Base-by-base conservation (phyloP, 2,888 invertebrate genomes). In the Anoplius nigerrimus region DNA sequence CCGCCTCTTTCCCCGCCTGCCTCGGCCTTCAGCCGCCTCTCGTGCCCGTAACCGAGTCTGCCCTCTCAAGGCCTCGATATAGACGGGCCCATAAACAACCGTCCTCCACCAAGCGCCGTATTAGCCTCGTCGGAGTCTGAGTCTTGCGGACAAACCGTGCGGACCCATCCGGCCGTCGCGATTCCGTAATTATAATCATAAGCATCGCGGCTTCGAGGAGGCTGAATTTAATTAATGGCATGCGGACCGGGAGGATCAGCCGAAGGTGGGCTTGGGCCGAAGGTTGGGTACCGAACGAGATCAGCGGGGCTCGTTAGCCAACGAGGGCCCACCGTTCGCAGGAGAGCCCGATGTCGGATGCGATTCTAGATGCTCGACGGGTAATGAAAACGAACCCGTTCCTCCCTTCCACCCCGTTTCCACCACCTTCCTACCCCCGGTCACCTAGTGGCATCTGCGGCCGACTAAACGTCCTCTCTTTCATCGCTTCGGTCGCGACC, bases 201-300 rank as follows among this genome's bases (percentile, higher is more conserved):
- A 76, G 69, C 69, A 65, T 64, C 60, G 59, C 67, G 18, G 54
- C 59, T 15, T 54, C 43, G 57, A 18, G 13, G 43, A 71, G 71
- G 62, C 11, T 65, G 66, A 72, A 79, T 81, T 80, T 74, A 82
- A 79, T 79, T 81, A 81, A 80, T 79, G 69, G 72, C 66, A 70
- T 62, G 72, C 62, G 65, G 58, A 73, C n/a, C n/a, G 54, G 63
- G 62, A 60, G 61, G 61, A 67, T 43, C 59, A 65, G n/a, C n/a
- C n/a, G n/a, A n/a, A n/a, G n/a, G n/a, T n/a, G n/a, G 46, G 27
- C n/a, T 62, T 52, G 61, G n/a, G 65, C 43, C 65, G 69, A 62
- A 64, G 72, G 69, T 66, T 78, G 79, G 74, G 76, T n/a, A 78
- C 68, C 72, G 68, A 74, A 72, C 73, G 73, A 73, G 81, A 82